Evolutionary conservation across 1,140 invertebrate genomes (phyloP), one percentile per base, ranked within the genome.

Genomic region (Monochamus saltuarius): DNA sequence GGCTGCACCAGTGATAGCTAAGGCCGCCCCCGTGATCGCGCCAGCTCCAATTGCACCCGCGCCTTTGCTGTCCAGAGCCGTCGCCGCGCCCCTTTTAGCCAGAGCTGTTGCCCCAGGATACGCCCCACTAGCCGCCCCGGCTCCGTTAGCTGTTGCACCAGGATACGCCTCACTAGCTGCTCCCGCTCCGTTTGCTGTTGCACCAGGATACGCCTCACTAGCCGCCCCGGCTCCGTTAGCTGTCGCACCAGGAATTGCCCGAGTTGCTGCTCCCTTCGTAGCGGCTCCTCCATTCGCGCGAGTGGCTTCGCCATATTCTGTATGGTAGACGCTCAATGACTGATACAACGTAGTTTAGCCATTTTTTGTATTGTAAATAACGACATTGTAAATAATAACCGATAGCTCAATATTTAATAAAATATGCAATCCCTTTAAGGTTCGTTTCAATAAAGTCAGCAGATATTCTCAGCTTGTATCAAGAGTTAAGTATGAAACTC

Each of bases 51-150:
- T 56, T 1, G 29, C 59, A 36, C 64, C 56, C 36, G 62, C 62
- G 7, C 58, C 62, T 19, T 58, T 2, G 74, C 79, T 0, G 72
- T 79, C 36, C 56, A 56, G 22, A 19, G 56, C 56, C 13, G 22
- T 58, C 11, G 58, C 58, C 6, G 39, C 58, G 2, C 57, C 57
- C 29, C 22, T 50, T 60, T 78, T 80, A 65, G 76, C 79, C 11
- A 46, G 43, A 4, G 51, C 51, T 36, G 11, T 50, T 11, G 50
- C 42, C 37, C 40, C 40, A 14, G 9, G 59, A 63, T 43, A 56
- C 64, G 22, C 58, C 67, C 58, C 50, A 2, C 29, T 39, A 11
- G 51, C 58, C 22, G 50, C 54, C 13, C 39, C 59, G 19, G 54
- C 64, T 7, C 52, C 58, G 17, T 17, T 58, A 10, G 10, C 13